Percentiles rank a stretch among this genome's conserved stretches.
Evolutionary conservation across 1,140 invertebrate genomes (phyloP).

Genomic region (Aplysia californica): DNA sequence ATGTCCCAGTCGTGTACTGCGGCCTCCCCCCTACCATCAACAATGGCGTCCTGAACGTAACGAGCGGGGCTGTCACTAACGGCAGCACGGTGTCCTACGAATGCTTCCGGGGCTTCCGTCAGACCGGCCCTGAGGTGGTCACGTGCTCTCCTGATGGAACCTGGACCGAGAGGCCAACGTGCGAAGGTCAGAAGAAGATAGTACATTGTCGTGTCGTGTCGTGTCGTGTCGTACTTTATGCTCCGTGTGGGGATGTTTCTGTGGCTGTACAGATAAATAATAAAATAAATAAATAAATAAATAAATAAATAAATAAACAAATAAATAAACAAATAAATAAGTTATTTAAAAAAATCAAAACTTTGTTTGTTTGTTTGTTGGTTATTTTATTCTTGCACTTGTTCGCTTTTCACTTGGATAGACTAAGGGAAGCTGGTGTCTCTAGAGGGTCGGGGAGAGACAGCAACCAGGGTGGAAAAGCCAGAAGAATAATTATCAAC

Average conservation of each 20-base stretch:
- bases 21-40: slow-evolving; percentile 31
- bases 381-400: background rate
- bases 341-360: no score
- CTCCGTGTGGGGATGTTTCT: background rate
- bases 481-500: background rate
- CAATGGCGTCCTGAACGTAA: slow-evolving; percentile 27
- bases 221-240: background rate
- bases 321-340: no score
- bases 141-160: slow-evolving; percentile 35
- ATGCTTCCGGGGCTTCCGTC: slow-evolving; percentile 28
- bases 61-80: slow-evolving; percentile 22
- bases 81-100: slow-evolving; percentile 29
- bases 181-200: slow-evolving; percentile 21
- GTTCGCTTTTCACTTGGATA: background rate
- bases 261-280: no score
- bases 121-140: background rate
- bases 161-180: slow-evolving; percentile 31
- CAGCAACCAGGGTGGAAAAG: background rate
- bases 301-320: no score
- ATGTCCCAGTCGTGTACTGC: slow-evolving; percentile 38
- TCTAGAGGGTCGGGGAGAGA: no score
- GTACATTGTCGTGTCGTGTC: background rate
- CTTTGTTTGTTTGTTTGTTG: no score
- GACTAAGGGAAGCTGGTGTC: no score
- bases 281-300: no score